These are phyloP conservation scores for Acronicta aceris DNA, from an alignment of 2,888 invertebrate species.

Conservation along the genomic window DNA sequence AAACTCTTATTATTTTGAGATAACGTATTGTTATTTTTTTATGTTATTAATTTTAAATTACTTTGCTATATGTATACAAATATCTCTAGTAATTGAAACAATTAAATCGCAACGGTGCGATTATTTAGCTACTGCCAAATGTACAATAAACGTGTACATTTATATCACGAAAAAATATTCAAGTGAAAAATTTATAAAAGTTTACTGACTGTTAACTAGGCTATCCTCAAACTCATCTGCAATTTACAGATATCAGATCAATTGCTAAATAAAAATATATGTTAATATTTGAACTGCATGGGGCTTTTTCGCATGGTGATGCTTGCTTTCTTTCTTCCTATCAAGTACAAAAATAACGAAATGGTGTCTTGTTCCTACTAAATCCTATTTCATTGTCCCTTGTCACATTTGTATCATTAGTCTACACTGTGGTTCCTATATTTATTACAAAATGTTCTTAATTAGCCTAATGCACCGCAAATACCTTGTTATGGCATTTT, in stretches of 20 bases:
- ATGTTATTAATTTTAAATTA: too few species aligned
- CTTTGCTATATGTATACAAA: too few species aligned
- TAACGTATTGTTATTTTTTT: too few species aligned
- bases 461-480: slow-evolving; percentile 49
- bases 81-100: too few species aligned
- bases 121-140: too few species aligned
- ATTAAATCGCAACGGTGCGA: too few species aligned
- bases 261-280: slow-evolving; percentile 26
- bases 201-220: background rate
- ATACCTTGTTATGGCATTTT: slow-evolving; percentile 39
- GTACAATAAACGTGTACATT: too few species aligned
- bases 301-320: slow-evolving; percentile 20
- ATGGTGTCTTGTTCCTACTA: background rate
- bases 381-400: slow-evolving; percentile 9
- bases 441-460: slow-evolving; percentile 30
- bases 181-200: slow-evolving; percentile 7
- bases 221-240: slow-evolving; percentile 22
- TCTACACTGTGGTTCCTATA: slow-evolving; percentile 2
- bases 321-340: background rate
- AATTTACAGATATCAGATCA: slow-evolving; percentile 41
- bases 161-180: background rate
- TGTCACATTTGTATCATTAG: slow-evolving; percentile 18
- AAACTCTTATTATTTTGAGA: too few species aligned
- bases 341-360: too few species aligned
- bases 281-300: slow-evolving; percentile 30